phyloP scores from a whole-genome alignment of 1,140 invertebrate species.

The Trachymyrmex cornetzi region DNA sequence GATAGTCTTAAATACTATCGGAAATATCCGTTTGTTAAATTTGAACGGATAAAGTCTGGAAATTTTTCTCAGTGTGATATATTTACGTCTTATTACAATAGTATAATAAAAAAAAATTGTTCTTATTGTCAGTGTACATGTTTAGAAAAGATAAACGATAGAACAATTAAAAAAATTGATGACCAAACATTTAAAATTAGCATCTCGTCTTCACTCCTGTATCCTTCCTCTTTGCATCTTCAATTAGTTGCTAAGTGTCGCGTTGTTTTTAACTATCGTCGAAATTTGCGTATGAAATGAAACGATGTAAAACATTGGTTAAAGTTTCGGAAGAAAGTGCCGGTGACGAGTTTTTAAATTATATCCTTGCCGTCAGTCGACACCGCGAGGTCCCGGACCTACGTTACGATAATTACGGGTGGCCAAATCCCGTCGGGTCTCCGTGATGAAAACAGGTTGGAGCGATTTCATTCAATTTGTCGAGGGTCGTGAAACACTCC shows the following conservation, averaged over 20 bases:
- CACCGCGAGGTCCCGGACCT: conserved; percentile 65
- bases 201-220: no score
- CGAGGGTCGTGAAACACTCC: conserved; percentile 46
- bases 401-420: conserved; percentile 74
- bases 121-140: no score
- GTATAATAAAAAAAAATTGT: no score
- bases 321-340: conserved; percentile 17
- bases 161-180: no score
- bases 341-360: conserved; percentile 56
- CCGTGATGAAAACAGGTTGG: conserved; percentile 66
- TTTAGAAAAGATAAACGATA: no score
- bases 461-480: conserved; percentile 76
- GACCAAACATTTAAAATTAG: no score
- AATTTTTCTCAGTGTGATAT: no score
- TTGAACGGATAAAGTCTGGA: no score
- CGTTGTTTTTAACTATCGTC: background rate
- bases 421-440: conserved; percentile 50
- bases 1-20: no score
- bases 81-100: no score
- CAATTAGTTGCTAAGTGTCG: background rate
- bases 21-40: no score
- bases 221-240: background rate
- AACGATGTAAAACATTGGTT: background rate
- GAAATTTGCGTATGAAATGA: background rate
- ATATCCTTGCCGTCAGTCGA: conserved; percentile 56